phyloP scores from a whole-genome alignment of 2,888 invertebrate species.

The Acronicta leporina region DNA sequence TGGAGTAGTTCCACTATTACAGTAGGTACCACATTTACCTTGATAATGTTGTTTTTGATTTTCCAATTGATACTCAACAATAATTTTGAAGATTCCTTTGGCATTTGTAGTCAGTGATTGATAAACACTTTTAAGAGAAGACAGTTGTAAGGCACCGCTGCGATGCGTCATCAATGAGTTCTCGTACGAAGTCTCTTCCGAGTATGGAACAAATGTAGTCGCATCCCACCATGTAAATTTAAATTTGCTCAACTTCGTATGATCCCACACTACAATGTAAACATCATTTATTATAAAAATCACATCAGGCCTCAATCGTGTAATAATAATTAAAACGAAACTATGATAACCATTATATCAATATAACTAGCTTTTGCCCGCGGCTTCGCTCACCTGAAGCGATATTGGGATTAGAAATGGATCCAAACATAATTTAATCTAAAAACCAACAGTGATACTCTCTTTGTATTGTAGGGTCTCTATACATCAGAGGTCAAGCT shows the following conservation, averaged over 20 bases:
- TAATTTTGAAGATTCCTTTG: conserved; percentile 94
- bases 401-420: no score
- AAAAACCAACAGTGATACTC: no score
- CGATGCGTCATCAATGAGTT: conserved; percentile 95
- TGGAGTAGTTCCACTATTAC: not conserved
- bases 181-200: conserved; percentile 95
- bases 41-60: conserved; percentile 93
- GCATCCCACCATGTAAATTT: conserved; percentile 98
- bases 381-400: no score
- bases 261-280: conserved; percentile 95
- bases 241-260: conserved; percentile 94
- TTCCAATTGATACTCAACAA: conserved; percentile 94
- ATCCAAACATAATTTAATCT: no score
- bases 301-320: not conserved
- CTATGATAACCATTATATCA: no score
- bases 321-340: no score
- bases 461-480: no score
- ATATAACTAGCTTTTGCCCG: no score
- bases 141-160: conserved; percentile 93
- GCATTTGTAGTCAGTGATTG: conserved; percentile 97
- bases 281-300: not conserved
- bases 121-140: conserved; percentile 96
- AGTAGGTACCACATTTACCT: conserved; percentile 84
- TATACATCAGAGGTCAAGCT: no score
- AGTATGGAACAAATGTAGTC: conserved; percentile 95